Evolutionary conservation across 2,113 vertebrate species (phyloP), one percentile per base, ranked within the genome.

Genomic region (Brachirus orientalis): DNA sequence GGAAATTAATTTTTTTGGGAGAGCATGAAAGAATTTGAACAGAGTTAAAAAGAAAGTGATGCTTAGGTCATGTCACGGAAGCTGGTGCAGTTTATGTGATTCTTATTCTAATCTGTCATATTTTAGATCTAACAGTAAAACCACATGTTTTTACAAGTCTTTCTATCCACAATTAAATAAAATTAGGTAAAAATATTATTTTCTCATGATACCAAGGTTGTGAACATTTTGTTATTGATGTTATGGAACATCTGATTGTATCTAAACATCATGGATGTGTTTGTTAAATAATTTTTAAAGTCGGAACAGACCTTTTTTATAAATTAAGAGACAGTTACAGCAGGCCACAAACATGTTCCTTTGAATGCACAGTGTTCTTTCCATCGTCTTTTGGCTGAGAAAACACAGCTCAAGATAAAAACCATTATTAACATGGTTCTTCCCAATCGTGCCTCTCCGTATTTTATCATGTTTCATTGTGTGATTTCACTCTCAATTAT

Each of bases 401-500:
- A 72, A 35, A 70, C 72, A 60, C 58, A 17, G 48, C 41, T 65
- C 7, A 3, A 56, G 72, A 69, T 77, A 28, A 81, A 86, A 90
- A 79, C 75, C 78, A 88, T 83, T 74, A 84, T 67, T 52, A 28
- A 11, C 28, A 50, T 67, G 51, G 41, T 59, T 74, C 56, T 41
- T 84, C 51, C 69, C 73, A 63, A 63, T 82, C 79, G 28, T 47
- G 65, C n/a, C 62, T 72, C 22, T 10, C 41, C 35, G 51, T 73
- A 71, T 87, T 86, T 69, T 74, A 71, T 69, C 56, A 88, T 90
- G 81, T 86, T 79, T 65, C 66, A 86, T 77, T 83, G 79, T 89
- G 75, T 82, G 77, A 69, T 81, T 57, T 72, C 82, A 64, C 79
- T 78, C 48, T 95, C 79, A 94, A 95, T 95, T 93, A 95, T 95